Base-by-base conservation (phyloP, 2,113 vertebrate genomes). In the Kryptolebias marmoratus region DNA sequence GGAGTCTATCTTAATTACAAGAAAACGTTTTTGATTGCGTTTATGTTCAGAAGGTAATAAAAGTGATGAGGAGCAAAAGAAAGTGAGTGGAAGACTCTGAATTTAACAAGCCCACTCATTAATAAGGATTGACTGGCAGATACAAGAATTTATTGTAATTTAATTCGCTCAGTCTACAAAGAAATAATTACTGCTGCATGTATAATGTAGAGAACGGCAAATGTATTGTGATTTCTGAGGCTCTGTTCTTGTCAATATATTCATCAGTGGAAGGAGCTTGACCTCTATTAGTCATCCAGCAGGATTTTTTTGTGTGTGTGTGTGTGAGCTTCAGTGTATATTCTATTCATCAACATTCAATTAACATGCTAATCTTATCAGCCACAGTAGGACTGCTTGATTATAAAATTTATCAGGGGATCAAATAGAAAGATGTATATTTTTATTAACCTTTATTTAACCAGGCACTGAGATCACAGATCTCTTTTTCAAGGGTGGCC, bases 21-120 rank as follows among this genome's bases (percentile, higher is more conserved):
- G 68, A 71, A 57, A 73, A 75, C 11, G 0, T 28, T 83, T 92
- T 89, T 90, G 87, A 90, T 91, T 84, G 48, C 82, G 75, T 86
- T 84, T 76, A 44, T 44, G 57, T 82, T 85, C 32, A 64, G 52
- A 56, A 76, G 68, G 56, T 72, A 85, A 87, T 76, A 83, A 83
- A n/a, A 60, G 53, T 61, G 65, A 64, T 64, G 75, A 61, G 72
- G 72, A 64, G 65, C 15, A 68, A 65, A 73, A 54, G 7, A 72
- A 75, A 81, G 39, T 69, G 45, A 83, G 39, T 42, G 39, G 4
- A 82, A 88, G 69, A 77, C 44, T 45, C 14, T 31, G 55, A 64
- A 79, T 49, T 82, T 68, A 84, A 88, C 75, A 73, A 78, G 54
- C 15, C 67, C 82, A 80, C 73, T 77, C 54, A 73, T 80, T 88